These are phyloP conservation scores for Ctenopoma kingsleyae DNA, from an alignment of 2,797 vertebrate genomes.

Conservation along the genomic window DNA sequence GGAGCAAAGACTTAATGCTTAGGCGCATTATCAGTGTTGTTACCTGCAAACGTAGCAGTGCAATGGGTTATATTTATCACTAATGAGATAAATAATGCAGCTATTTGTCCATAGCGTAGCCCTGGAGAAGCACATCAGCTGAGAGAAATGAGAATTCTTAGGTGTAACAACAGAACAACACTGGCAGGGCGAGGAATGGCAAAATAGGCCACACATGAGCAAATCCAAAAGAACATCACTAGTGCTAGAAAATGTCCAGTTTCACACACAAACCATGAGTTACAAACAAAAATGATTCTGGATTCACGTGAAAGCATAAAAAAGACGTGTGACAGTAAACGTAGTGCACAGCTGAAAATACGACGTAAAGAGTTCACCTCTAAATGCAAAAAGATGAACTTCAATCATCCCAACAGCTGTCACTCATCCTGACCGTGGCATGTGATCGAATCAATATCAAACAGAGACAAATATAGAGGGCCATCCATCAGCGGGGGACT, in stretches of 20 bases:
- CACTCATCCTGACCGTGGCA: conserved; percentile 24
- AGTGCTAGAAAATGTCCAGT: conserved; percentile 1
- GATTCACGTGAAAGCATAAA: not conserved
- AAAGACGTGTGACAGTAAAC: not conserved
- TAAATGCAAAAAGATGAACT: not conserved
- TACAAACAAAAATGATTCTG: not conserved
- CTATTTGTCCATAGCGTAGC: conserved; percentile 63
- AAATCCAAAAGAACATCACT: conserved; percentile 33
- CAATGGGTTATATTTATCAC: conserved; percentile 67
- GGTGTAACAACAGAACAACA: conserved; percentile 46
- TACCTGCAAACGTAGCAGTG: conserved; percentile 64
- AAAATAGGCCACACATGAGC: conserved; percentile 18
- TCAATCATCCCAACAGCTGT: conserved; percentile 34
- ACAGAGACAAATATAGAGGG: conserved; percentile 16
- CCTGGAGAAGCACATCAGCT: conserved; percentile 44
- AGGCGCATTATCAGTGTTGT: conserved; percentile 54
- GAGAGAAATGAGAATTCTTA: conserved; percentile 50
- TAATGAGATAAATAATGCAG: conserved; percentile 75
- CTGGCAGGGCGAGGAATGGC: not conserved
- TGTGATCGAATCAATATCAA: conserved; percentile 40
- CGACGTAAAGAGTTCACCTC: conserved; percentile 3
- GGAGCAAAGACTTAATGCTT: conserved; percentile 21
- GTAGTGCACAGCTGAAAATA: not conserved
- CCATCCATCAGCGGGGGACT: conserved; percentile 21
- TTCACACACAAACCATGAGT: not conserved